Evolutionary conservation across 2,888 invertebrate species (phyloP).

Genomic region (Petrolisthes cinctipes): DNA sequence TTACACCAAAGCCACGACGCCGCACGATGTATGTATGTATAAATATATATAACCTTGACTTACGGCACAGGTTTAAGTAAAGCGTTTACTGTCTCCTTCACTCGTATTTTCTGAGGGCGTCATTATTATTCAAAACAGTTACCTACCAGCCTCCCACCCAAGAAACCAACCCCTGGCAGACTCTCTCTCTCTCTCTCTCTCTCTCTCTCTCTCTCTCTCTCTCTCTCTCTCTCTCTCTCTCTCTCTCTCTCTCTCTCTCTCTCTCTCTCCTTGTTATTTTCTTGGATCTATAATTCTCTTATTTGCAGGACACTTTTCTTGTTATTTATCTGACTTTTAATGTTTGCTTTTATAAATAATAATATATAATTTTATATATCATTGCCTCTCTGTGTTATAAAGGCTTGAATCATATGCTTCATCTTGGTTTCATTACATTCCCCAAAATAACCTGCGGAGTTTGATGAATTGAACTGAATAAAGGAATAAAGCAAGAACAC

Average conservation of each 20-base stretch:
- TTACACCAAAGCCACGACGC: no score
- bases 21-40: no score
- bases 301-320: not conserved
- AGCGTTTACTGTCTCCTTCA: not conserved
- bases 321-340: not conserved
- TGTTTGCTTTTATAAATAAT: not conserved
- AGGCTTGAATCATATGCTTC: no score
- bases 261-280: not conserved
- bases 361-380: no score
- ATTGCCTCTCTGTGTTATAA: no score
- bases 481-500: no score
- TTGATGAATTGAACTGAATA: no score
- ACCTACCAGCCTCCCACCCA: not conserved
- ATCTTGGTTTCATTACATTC: no score
- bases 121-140: not conserved
- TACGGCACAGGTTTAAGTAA: no score
- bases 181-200: not conserved
- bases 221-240: conserved; percentile 14
- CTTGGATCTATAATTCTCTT: not conserved
- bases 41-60: no score
- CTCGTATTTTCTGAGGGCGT: not conserved
- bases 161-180: not conserved
- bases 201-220: not conserved
- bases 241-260: not conserved
- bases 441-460: no score